These are phyloP conservation scores for Melangyna quadrimaculata DNA, from an alignment of 2,888 invertebrate genomes.

Conservation along the genomic window DNA sequence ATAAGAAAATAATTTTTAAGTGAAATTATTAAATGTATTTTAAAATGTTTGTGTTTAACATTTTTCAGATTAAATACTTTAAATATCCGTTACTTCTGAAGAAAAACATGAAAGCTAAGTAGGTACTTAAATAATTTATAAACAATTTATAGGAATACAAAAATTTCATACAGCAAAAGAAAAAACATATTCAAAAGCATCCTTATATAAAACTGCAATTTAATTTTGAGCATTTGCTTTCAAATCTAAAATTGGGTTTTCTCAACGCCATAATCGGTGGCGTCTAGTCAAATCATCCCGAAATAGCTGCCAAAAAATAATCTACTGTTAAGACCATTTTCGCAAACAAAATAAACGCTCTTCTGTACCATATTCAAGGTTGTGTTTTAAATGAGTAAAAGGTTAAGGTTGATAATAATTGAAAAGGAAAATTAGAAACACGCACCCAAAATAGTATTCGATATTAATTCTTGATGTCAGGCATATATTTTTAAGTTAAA, in stretches of 20 bases:
- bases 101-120: no score
- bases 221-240: neutral
- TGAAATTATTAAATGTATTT: no score
- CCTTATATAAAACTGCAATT: neutral
- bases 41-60: no score
- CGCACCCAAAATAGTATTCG: neutral
- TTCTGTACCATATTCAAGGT: neutral
- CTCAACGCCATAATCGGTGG: neutral
- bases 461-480: neutral
- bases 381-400: neutral
- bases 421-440: neutral
- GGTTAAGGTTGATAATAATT: slow-evolving; percentile 12
- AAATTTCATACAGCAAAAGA: neutral
- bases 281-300: neutral
- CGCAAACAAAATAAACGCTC: neutral
- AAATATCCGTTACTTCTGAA: no score
- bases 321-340: neutral
- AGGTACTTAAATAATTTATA: no score
- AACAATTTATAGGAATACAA: neutral
- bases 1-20: neutral
- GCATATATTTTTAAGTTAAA: neutral
- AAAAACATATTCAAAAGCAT: neutral
- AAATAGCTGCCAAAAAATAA: neutral
- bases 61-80: no score
- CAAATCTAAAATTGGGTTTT: neutral